Evolutionary conservation across 2,888 invertebrate genomes (phyloP), one percentile per base, ranked within the genome.

Genomic region (Andrena trimmerana): DNA sequence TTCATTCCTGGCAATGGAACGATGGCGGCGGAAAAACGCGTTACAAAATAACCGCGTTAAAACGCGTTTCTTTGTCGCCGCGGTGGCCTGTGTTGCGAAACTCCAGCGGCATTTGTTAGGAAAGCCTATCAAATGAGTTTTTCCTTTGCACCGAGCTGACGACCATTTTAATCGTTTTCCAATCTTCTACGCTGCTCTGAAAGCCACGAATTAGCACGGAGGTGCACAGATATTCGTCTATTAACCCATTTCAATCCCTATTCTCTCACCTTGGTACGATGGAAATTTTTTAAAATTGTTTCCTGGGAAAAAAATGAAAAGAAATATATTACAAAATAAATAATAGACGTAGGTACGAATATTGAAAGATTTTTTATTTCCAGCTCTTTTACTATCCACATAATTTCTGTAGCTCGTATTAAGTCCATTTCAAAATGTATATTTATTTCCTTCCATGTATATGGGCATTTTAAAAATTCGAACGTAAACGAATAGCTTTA

Each of bases 101-200:
- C 29, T 59, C 33, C 24, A 29, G 27, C 31, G 10, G 57, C 59
- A 48, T 74, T 67, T 74, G 68, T 74, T 67, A 48, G 74, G 59
- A 24, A 48, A 59, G 29, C 59, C 48, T 57, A 31, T 74, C 67
- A 68, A 74, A 74, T n/a, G 31, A 27, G 31, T 57, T 59, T 60
- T 74, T 74, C 54, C 52, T 73, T 73, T 27, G n/a, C 65, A 10
- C 10, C 52, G 57, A 10, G 31, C 10, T 31, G 6, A 20, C 59
- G 67, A 31, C 42, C 67, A 8, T 74, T 63, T 67, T 67, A 74
- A 74, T 74, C 57, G 74, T 67, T 74, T 74, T 74, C 57, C 67
- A 59, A 66, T 74, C 42, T 70, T 59, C 59, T 31, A 8, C 33
- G 24, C 63, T 16, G 20, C 8, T 20, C 33, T 33, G 66, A 10